Evolutionary conservation across 2,113 vertebrate species (phyloP).

Genomic region (Pionites leucogaster): DNA sequence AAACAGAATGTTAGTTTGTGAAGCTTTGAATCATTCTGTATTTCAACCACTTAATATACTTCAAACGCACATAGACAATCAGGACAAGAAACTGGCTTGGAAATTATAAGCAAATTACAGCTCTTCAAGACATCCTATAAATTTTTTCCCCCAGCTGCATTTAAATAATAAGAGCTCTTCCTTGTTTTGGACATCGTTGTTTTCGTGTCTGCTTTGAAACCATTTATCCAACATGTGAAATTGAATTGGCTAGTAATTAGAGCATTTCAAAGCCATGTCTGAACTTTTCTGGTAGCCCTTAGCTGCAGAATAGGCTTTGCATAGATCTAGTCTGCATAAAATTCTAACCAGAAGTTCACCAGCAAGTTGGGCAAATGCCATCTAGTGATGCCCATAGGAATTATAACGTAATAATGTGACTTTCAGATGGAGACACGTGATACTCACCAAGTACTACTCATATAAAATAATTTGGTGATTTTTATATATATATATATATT

Average conservation of each 20-base stretch:
- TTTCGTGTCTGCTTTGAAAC: slow-evolving; percentile 15
- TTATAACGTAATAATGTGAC: background rate
- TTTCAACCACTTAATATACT: slow-evolving; percentile 42
- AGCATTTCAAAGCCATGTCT: background rate
- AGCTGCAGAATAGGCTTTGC: background rate
- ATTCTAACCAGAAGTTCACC: background rate
- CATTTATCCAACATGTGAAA: background rate
- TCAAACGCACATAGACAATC: slow-evolving; percentile 7
- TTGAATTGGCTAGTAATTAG: slow-evolving; percentile 15
- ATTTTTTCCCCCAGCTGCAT: background rate
- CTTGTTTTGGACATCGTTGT: background rate
- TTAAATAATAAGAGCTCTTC: slow-evolving; percentile 1
- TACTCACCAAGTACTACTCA: background rate
- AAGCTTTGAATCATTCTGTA: slow-evolving; percentile 26
- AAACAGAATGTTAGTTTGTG: slow-evolving; percentile 42
- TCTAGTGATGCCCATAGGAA: background rate
- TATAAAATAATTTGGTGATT: background rate
- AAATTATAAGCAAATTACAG: slow-evolving; percentile 50
- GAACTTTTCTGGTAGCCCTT: background rate
- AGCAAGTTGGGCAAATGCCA: background rate
- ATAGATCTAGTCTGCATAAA: background rate
- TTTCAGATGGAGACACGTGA: background rate
- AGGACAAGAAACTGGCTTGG: background rate
- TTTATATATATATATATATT: accelerated
- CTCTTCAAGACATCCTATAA: background rate